phyloP scores from a whole-genome alignment of 92 coral and sea anemone species.

The Pocillopora grandis region DNA sequence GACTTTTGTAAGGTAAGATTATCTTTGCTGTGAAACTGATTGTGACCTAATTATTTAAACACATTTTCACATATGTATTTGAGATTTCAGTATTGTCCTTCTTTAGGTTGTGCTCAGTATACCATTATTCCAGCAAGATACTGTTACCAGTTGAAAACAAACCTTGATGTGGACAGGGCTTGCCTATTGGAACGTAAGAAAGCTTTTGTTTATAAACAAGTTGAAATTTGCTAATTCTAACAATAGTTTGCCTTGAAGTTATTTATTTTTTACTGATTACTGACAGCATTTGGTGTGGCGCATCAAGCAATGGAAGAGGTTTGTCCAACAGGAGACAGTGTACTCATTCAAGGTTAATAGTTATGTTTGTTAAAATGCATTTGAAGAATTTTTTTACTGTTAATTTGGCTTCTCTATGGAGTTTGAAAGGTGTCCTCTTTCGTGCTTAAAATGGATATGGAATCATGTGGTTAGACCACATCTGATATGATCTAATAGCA shows the following conservation, averaged over 20 bases:
- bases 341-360: constrained; percentile 67
- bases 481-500: too few species aligned
- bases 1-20: too few species aligned
- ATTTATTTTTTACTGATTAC: neutral
- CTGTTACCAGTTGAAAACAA: constrained; percentile 69
- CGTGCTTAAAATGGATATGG: too few species aligned
- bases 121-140: constrained; percentile 80
- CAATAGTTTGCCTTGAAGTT: neutral
- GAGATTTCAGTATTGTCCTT: neutral
- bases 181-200: constrained; percentile 79
- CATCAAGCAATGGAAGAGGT: constrained; percentile 80
- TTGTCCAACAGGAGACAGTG: constrained; percentile 58
- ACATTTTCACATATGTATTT: too few species aligned
- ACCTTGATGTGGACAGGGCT: constrained; percentile 66
- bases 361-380: neutral
- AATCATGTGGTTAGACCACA: too few species aligned
- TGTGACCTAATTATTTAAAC: too few species aligned
- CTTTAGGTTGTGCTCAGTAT: constrained; percentile 70
- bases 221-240: neutral
- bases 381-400: too few species aligned
- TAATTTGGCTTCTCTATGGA: too few species aligned
- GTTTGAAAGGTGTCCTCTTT: too few species aligned
- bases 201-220: neutral
- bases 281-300: constrained; percentile 82
- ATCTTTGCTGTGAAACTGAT: too few species aligned